These are phyloP conservation scores for Galerucella nymphaeae DNA, from an alignment of 2,888 invertebrate genomes.

Conservation along the genomic window DNA sequence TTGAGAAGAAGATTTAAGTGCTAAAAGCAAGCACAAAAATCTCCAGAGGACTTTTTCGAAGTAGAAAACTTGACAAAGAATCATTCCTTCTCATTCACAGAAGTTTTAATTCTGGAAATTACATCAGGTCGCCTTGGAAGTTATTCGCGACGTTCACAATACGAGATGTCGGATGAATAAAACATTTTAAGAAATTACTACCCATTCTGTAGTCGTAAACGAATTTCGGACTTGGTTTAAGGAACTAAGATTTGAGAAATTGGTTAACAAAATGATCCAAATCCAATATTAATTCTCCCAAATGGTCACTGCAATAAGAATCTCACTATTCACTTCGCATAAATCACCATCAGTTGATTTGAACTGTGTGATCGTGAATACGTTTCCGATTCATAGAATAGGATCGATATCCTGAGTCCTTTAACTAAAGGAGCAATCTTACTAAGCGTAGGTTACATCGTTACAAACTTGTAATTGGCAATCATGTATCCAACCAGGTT, in stretches of 20 bases:
- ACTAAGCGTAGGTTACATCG: constrained; percentile 25
- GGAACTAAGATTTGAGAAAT: background rate
- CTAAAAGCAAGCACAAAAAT: constrained; percentile 24
- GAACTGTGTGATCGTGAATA: background rate
- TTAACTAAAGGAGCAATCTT: constrained; percentile 27
- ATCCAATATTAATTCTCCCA: no score
- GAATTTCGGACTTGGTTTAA: background rate
- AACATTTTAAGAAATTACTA: constrained; percentile 14
- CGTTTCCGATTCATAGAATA: constrained; percentile 5
- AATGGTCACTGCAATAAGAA: no score
- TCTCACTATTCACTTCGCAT: no score
- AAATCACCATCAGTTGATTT: background rate
- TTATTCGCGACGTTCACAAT: constrained; percentile 19
- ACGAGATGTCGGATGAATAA: constrained; percentile 25
- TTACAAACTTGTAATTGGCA: constrained; percentile 33
- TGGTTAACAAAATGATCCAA: background rate
- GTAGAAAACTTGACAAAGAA: constrained; percentile 26
- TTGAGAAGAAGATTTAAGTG: constrained; percentile 7
- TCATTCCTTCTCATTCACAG: constrained; percentile 20
- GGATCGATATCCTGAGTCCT: constrained; percentile 19
- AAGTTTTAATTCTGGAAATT: constrained; percentile 31
- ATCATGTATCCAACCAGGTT: constrained; percentile 21
- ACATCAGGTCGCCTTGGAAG: constrained; percentile 21
- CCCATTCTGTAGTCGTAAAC: constrained; percentile 2
- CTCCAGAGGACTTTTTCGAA: constrained; percentile 13